These are phyloP conservation scores for Drepanosiphum platanoidis DNA, from an alignment of 2,888 invertebrate genomes.

Conservation along the genomic window DNA sequence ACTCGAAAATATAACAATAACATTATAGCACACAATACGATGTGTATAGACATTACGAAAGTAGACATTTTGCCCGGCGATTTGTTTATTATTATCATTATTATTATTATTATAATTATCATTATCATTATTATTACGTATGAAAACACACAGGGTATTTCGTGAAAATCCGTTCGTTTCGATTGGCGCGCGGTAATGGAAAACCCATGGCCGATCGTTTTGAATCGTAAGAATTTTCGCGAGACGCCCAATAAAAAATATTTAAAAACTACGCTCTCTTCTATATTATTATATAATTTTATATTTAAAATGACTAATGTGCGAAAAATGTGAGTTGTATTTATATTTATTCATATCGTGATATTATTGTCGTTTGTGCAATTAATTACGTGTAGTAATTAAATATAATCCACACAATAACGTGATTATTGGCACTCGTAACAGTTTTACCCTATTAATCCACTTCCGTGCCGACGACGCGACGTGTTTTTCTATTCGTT, in stretches of 20 bases:
- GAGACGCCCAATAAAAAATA: neutral
- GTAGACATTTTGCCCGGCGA: neutral
- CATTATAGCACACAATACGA: neutral
- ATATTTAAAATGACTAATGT: neutral
- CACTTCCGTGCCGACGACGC: too few relatives aligned
- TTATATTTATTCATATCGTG: neutral
- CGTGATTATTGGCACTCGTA: too few relatives aligned
- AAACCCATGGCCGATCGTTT: neutral
- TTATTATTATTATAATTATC: neutral
- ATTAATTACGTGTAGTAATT: too few relatives aligned
- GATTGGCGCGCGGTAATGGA: neutral
- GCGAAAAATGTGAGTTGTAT: neutral
- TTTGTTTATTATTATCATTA: neutral
- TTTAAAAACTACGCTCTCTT: neutral
- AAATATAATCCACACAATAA: too few relatives aligned
- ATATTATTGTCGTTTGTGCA: too few relatives aligned
- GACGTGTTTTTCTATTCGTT: too few relatives aligned
- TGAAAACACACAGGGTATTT: neutral
- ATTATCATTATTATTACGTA: neutral
- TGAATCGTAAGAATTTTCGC: neutral
- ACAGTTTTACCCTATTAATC: too few relatives aligned
- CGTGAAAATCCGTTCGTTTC: neutral
- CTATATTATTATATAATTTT: neutral
- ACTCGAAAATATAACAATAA: neutral
- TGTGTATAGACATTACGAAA: neutral